These are phyloP conservation scores for Mythimna lalbum DNA, from an alignment of 2,888 invertebrate genomes.

Conservation along the genomic window DNA sequence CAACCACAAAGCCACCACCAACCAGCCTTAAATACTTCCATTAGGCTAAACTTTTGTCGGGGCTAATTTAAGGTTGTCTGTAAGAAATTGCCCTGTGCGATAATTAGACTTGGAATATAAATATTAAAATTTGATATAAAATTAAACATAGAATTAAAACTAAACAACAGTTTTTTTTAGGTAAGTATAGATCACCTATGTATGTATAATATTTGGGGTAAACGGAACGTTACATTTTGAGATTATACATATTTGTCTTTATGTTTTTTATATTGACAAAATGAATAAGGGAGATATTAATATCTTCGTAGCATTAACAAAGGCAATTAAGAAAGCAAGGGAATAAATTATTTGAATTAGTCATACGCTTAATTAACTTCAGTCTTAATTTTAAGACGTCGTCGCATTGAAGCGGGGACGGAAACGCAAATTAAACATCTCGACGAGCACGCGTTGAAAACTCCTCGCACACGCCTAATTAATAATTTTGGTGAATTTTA, in stretches of 20 bases:
- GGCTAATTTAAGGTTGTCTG: too few relatives aligned
- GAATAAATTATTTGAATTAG: slow-evolving; percentile 50
- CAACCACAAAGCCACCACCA: too few relatives aligned
- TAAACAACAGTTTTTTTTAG: too few relatives aligned
- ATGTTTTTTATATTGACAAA: background rate
- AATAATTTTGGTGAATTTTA: slow-evolving; percentile 50
- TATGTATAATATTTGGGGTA: too few relatives aligned
- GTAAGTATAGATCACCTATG: too few relatives aligned
- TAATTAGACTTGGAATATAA: too few relatives aligned
- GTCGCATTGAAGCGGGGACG: slow-evolving; percentile 49
- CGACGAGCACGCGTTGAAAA: slow-evolving; percentile 46
- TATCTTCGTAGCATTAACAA: slow-evolving; percentile 28
- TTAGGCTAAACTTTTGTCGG: too few relatives aligned
- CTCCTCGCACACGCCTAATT: slow-evolving; percentile 29
- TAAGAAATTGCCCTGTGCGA: too few relatives aligned
- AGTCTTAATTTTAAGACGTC: slow-evolving; percentile 58
- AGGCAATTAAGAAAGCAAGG: slow-evolving; percentile 27
- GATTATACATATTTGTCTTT: background rate
- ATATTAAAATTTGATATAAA: too few relatives aligned
- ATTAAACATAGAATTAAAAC: too few relatives aligned
- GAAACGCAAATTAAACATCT: slow-evolving; percentile 63
- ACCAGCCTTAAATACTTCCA: too few relatives aligned
- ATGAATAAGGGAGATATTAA: slow-evolving; percentile 33
- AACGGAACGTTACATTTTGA: too few relatives aligned
- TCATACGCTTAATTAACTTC: slow-evolving; percentile 60